Base-by-base conservation (phyloP, 2,113 vertebrate genomes). In the Geothlypis trichas region DNA sequence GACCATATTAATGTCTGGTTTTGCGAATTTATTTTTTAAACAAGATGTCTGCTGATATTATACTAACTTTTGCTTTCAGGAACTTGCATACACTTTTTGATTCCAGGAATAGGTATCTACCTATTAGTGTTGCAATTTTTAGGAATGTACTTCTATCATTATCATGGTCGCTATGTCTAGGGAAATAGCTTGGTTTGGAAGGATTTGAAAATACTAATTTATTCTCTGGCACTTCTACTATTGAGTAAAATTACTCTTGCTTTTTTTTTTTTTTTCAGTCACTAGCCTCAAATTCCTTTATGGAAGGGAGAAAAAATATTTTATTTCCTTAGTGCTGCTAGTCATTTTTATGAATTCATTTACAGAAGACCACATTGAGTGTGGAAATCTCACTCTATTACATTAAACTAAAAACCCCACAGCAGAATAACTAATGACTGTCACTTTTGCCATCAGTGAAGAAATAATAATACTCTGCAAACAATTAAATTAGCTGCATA, bases 151-250 rank as follows among this genome's bases (percentile, higher is more conserved):
- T 69, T 52, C 78, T 95, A 15, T 96, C 55, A 58, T 77, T 61
- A 88, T 93, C 37, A 54, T 97, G 94, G 81, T 98, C 88, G 35
- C 90, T 97, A 68, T 96, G 88, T 90, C 77, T 96, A 87, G 93
- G 84, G 87, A 96, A 94, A 93, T 84, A 86, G 84, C 79, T 81
- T 86, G 91, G 55, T 91, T 96, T 15, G 2, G 79, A 97, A 90
- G 95, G 95, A 90, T 97, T 97, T 97, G 92, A 94, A 97, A 96
- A 97, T 96, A 92, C 79, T 97, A 86, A 87, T 94, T 96, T 95
- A 89, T 88, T 88, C 94, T 95, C 89, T 88, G 79, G 93, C 95
- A 94, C 68, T 96, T 91, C 91, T 83, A 67, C 83, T 58, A 79
- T 93, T 96, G 78, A 94, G 92, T 57, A 90, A 85, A 97, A 77